Evolutionary conservation across 2,888 invertebrate genomes (phyloP).

Genomic region (Latheticus oryzae): DNA sequence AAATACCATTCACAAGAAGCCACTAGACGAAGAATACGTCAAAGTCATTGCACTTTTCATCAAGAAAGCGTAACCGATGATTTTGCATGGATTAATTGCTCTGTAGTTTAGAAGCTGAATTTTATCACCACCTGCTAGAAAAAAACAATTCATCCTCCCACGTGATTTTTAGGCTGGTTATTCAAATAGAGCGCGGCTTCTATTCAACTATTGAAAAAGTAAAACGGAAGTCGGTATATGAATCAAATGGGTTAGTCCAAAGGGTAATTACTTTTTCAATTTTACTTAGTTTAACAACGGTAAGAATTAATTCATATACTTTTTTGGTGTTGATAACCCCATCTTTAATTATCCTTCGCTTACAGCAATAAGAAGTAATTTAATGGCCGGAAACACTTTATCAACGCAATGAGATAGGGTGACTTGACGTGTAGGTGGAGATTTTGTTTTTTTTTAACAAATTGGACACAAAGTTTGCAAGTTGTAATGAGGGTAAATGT

Average conservation of each 20-base stretch:
- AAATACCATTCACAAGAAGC: slow-evolving; percentile 13
- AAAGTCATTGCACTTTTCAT: slow-evolving; percentile 23
- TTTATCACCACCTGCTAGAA: slow-evolving; percentile 12
- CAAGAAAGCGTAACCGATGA: slow-evolving; percentile 35
- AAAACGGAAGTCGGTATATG: slow-evolving; percentile 17
- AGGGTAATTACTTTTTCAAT: slow-evolving; percentile 13
- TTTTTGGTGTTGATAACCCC: slow-evolving; percentile 19
- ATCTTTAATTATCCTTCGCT: slow-evolving; percentile 9
- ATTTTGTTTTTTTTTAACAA: slow-evolving; percentile 13
- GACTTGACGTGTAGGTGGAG: slow-evolving; percentile 11
- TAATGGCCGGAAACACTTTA: slow-evolving; percentile 23
- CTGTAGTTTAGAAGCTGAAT: slow-evolving; percentile 5
- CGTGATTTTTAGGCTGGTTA: background rate
- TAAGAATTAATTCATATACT: slow-evolving; percentile 5
- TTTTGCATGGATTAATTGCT: slow-evolving; percentile 25
- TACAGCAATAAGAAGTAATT: slow-evolving; percentile 16
- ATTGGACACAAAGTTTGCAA: too few relatives aligned
- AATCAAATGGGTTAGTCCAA: slow-evolving; percentile 13
- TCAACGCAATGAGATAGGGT: slow-evolving; percentile 11
- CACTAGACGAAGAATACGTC: slow-evolving; percentile 10
- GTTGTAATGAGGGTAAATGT: slow-evolving; percentile 18
- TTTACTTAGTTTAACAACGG: slow-evolving; percentile 7
- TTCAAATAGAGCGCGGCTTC: background rate
- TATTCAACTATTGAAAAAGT: too few relatives aligned
- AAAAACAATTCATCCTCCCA: slow-evolving; percentile 10